Base-by-base conservation (phyloP, 2,113 vertebrate species). In the Passerina amoena region DNA sequence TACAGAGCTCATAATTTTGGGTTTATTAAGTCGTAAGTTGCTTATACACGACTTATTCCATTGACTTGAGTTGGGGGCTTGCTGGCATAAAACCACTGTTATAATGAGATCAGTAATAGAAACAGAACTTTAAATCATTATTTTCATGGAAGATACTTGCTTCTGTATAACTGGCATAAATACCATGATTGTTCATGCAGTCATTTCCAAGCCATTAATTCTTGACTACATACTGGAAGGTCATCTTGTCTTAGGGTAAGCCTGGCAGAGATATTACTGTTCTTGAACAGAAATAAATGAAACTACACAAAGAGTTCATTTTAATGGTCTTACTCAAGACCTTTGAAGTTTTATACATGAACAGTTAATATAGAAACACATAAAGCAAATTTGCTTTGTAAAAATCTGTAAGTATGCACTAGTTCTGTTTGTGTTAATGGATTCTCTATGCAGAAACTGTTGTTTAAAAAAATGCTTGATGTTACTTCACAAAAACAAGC, bases 321-420 rank as follows among this genome's bases (percentile, higher is more conserved):
- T 56, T 64, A 83, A 9, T 53, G 18, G 25, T 37, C 9, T 19
- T 20, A 14, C 27, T 56, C 17, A n/a, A 86, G 15, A 23, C 20
- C 9, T 64, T 51, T 51, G 44, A 75, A 69, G n/a, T 37, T 31
- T 63, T 86, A 9, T 0, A 53, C 6, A 11, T 38, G 21, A 90
- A 33, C 10, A 77, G 51, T 53, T 76, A 45, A 21, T 71, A 28
- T 0, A 59, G 42, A 90, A 79, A 76, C 6, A 30, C 14, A 11
- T 2, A 64, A 45, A 88, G 23, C 60, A 92, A 23, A 48, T 45
- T 48, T 66, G 24, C 40, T 70, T 63, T 70, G 14, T 66, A 11
- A 3, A 82, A 66, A 30, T 60, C 30, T 4, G 0, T 50, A 51
- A 0, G 0, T 56, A 5, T 42, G 10, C 11, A 4, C 2, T 48